These are phyloP conservation scores for Micrastur ruficollis DNA, from an alignment of 2,797 vertebrate species.

Conservation along the genomic window DNA sequence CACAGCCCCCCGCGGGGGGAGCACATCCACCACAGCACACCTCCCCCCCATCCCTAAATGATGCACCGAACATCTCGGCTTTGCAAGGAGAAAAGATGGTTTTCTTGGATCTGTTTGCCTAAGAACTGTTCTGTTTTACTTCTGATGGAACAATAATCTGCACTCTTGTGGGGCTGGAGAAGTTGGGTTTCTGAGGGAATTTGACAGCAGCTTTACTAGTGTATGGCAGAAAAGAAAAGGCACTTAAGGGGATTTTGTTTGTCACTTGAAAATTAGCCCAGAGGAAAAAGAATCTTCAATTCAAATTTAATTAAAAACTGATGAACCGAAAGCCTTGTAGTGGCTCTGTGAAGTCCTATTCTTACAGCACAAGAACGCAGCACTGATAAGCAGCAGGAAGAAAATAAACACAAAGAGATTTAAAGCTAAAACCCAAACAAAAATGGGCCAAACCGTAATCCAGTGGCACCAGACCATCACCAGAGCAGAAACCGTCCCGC, in stretches of 20 bases:
- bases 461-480: not conserved
- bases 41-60: not conserved
- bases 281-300: slow-evolving; percentile 41
- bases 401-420: slow-evolving; percentile 25
- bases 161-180: not conserved
- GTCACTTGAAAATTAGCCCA: slow-evolving; percentile 53
- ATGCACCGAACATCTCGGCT: not conserved
- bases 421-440: not conserved
- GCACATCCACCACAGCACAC: not conserved
- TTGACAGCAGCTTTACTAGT: slow-evolving; percentile 15
- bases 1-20: not conserved
- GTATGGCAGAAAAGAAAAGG: slow-evolving; percentile 26
- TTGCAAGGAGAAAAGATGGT: not conserved
- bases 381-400: not conserved
- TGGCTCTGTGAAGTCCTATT: not conserved
- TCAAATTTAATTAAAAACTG: slow-evolving; percentile 65
- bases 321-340: slow-evolving; percentile 30
- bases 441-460: not conserved
- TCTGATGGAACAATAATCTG: not conserved
- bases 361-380: not conserved
- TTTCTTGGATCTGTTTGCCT: not conserved
- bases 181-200: not conserved
- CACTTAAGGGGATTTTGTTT: slow-evolving; percentile 59
- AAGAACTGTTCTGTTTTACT: not conserved
- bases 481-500: not conserved